Evolutionary conservation across 2,113 vertebrate genomes (phyloP).

Genomic region (Ammodramus savannarum): DNA sequence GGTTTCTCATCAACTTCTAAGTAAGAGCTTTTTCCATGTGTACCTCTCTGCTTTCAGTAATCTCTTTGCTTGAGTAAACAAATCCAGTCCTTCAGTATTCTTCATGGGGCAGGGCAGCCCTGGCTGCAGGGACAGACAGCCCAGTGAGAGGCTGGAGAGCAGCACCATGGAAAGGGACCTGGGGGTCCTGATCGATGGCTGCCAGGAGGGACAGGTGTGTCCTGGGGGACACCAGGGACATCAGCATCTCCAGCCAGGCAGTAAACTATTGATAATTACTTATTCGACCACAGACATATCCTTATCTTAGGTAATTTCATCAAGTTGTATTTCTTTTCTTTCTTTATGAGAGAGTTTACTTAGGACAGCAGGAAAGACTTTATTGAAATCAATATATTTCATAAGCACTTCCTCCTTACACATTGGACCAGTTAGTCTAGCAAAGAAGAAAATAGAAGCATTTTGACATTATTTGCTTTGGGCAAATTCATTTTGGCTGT

Average conservation of each 20-base stretch:
- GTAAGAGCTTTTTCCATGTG: neutral
- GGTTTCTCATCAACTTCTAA: neutral
- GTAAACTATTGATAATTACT: neutral
- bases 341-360: neutral
- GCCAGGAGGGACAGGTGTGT: rapidly evolving
- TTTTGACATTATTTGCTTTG: neutral
- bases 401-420: neutral
- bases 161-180: neutral
- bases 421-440: neutral
- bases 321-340: neutral
- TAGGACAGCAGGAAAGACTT: neutral
- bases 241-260: rapidly evolving
- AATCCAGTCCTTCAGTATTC: neutral
- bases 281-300: neutral
- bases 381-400: neutral
- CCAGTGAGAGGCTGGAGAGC: neutral
- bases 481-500: neutral
- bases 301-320: neutral
- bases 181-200: neutral
- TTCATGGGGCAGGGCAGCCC: neutral
- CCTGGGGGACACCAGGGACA: neutral
- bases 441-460: neutral
- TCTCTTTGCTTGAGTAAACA: neutral
- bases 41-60: neutral
- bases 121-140: neutral